A percentile compares a stretch with the other conserved stretches of the same genome.
Conservation (phyloP, 2,888 invertebrate species). For the Mythimna albipuncta region DNA sequence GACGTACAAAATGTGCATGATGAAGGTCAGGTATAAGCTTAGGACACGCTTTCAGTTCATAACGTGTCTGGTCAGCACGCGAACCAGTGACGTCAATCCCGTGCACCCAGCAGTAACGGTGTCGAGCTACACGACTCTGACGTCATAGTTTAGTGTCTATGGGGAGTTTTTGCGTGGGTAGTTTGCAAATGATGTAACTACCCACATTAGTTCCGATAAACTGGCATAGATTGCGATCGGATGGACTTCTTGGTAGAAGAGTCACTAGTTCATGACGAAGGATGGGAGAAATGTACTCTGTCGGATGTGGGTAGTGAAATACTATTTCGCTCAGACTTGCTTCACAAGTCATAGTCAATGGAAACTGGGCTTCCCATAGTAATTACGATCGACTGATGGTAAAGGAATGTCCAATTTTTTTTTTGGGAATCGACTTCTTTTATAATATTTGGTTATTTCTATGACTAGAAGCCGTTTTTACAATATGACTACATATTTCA, state of each 20-base stretch:
- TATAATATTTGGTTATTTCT: too few relatives aligned
- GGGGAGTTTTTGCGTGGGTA: constrained; percentile 1
- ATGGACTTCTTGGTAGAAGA: background rate
- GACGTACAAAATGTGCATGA: constrained; percentile 13
- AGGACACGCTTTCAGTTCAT: constrained; percentile 2
- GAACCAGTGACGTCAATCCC: constrained; percentile 41
- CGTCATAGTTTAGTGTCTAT: constrained; percentile 18
- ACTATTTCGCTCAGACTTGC: too few relatives aligned
- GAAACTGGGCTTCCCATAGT: too few relatives aligned
- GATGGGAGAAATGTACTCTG: too few relatives aligned
- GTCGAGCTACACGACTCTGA: constrained; percentile 3
- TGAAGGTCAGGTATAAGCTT: background rate
- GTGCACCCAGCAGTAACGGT: constrained; percentile 9
- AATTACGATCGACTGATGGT: too few relatives aligned
- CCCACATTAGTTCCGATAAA: background rate
- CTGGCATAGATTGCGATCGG: background rate
- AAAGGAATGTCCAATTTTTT: too few relatives aligned
- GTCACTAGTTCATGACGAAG: background rate
- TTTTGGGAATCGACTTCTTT: too few relatives aligned
- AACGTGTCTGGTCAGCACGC: constrained; percentile 32
- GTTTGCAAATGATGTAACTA: constrained; percentile 1
- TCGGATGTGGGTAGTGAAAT: too few relatives aligned
- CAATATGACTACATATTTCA: too few relatives aligned
- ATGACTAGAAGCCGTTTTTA: too few relatives aligned
- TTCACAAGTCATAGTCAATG: too few relatives aligned